phyloP scores from a whole-genome alignment of 2,888 invertebrate genomes.

The Papilio protenor region DNA sequence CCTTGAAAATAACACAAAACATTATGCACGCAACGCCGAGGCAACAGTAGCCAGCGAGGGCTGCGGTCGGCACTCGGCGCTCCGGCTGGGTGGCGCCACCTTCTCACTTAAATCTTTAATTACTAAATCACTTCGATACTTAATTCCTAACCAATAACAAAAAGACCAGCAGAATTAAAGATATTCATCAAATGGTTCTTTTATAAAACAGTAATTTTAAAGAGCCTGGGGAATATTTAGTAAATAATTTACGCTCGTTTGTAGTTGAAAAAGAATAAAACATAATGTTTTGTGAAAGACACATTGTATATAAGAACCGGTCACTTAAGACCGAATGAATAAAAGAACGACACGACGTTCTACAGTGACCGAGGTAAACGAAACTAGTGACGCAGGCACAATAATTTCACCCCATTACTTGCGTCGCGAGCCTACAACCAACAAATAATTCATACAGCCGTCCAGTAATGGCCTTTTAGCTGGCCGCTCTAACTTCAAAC shows the following conservation, averaged over 20 bases:
- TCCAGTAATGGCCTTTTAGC: slow-evolving; percentile 81
- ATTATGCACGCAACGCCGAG: slow-evolving; percentile 44
- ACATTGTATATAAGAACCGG: slow-evolving; percentile 6
- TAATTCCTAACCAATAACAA: background rate
- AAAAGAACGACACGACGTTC: slow-evolving; percentile 37
- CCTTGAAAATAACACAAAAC: slow-evolving; percentile 50
- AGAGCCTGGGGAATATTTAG: no score
- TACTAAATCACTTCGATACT: slow-evolving; percentile 50
- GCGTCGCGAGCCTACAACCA: slow-evolving; percentile 69
- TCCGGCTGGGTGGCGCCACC: slow-evolving; percentile 57
- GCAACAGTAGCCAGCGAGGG: background rate
- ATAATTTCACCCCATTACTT: slow-evolving; percentile 70
- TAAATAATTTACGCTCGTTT: no score
- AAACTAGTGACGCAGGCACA: slow-evolving; percentile 59
- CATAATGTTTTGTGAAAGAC: background rate
- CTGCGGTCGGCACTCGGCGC: background rate
- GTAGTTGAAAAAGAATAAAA: background rate
- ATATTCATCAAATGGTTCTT: no score
- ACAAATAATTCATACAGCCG: slow-evolving; percentile 81
- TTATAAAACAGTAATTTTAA: no score
- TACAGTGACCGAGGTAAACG: slow-evolving; percentile 43
- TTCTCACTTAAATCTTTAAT: slow-evolving; percentile 64
- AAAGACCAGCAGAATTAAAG: background rate
- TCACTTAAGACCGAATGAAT: slow-evolving; percentile 37
- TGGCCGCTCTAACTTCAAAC: slow-evolving; percentile 75